Evolutionary conservation across 2,113 vertebrate genomes (phyloP).

Genomic region (Gopherus flavomarginatus): DNA sequence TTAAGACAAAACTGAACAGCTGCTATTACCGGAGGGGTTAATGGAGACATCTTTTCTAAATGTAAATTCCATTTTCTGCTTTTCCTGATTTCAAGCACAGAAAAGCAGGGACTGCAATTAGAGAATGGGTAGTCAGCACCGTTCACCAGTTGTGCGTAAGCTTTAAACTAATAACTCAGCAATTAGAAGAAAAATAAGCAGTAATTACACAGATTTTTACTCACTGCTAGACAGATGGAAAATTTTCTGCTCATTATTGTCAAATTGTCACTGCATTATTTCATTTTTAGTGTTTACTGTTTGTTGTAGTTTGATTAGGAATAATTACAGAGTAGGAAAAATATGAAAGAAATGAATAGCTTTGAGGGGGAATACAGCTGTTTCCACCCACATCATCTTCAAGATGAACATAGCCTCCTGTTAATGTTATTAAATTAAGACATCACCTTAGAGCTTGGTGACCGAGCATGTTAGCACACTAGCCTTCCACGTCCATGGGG

Average conservation of each 20-base stretch:
- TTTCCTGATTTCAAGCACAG: slow-evolving; percentile 65
- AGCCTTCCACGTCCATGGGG: neutral
- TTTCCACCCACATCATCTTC: slow-evolving; percentile 18
- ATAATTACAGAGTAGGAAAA: slow-evolving; percentile 82
- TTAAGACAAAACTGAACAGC: neutral
- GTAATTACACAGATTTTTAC: slow-evolving; percentile 85
- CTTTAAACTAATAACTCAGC: slow-evolving; percentile 86
- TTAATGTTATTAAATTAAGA: neutral
- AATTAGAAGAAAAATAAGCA: slow-evolving; percentile 87
- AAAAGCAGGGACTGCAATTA: slow-evolving; percentile 73
- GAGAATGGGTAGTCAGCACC: slow-evolving; percentile 68
- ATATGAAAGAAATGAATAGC: slow-evolving; percentile 73
- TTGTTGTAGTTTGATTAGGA: slow-evolving; percentile 83
- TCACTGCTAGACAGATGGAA: slow-evolving; percentile 84
- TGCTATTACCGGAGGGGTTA: slow-evolving; percentile 47
- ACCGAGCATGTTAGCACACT: rapidly evolving
- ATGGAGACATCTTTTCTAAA: slow-evolving; percentile 52
- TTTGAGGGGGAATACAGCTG: slow-evolving; percentile 62
- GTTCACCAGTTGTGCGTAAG: slow-evolving; percentile 79
- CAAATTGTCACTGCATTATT: slow-evolving; percentile 83
- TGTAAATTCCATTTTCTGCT: slow-evolving; percentile 48
- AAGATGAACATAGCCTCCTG: neutral
- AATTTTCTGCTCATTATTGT: slow-evolving; percentile 80
- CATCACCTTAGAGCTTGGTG: neutral
- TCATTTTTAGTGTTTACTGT: slow-evolving; percentile 84